These are phyloP conservation scores for Tachysurus vachellii DNA, from an alignment of 2,113 vertebrate species.

Conservation along the genomic window DNA sequence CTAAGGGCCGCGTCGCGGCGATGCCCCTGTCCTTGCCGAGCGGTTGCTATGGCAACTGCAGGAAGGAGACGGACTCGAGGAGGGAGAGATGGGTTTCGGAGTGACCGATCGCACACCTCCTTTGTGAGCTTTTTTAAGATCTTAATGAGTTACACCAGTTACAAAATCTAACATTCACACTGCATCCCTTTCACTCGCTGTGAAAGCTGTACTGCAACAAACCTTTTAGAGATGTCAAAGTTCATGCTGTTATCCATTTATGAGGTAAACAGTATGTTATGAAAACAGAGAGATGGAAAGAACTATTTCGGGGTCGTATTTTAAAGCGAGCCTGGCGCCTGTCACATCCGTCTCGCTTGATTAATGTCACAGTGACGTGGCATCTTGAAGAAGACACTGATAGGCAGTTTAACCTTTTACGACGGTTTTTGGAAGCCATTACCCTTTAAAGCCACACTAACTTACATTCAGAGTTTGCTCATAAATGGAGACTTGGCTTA, in stretches of 20 bases:
- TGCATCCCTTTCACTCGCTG: background rate
- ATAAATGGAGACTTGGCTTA: constrained; percentile 21
- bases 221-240: constrained; percentile 18
- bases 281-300: background rate
- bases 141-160: constrained; percentile 26
- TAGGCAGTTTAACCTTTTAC: constrained; percentile 44
- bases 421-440: constrained; percentile 28
- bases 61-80: constrained; percentile 52
- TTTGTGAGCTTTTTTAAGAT: constrained; percentile 22
- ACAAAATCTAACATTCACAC: background rate
- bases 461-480: constrained; percentile 19
- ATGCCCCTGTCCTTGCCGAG: constrained; percentile 57
- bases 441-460: constrained; percentile 39
- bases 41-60: constrained; percentile 58
- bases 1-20: constrained; percentile 50
- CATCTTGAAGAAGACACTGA: constrained; percentile 22
- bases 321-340: constrained; percentile 35
- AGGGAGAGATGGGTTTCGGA: constrained; percentile 54
- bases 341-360: constrained; percentile 36
- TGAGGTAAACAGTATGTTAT: background rate
- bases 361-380: constrained; percentile 40
- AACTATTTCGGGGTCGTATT: constrained; percentile 29
- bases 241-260: constrained; percentile 12
- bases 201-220: background rate
- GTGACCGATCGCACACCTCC: constrained; percentile 46